These are phyloP conservation scores for Drosophila biarmipes DNA, from an alignment of 1,140 invertebrate species.

Conservation along the genomic window DNA sequence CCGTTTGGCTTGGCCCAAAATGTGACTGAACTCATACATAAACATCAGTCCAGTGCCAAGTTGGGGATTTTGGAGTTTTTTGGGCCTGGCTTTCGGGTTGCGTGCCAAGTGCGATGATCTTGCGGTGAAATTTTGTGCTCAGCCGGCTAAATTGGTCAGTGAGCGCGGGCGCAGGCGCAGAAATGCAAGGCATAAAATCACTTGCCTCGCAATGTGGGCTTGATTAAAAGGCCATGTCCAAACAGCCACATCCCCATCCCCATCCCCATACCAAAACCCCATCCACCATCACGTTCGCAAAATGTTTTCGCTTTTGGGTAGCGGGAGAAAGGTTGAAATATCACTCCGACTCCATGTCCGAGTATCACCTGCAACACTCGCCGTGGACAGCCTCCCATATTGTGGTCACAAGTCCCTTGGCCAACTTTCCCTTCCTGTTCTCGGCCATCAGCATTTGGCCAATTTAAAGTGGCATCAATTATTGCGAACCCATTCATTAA, in stretches of 20 bases:
- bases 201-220: conserved; percentile 76
- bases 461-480: conserved; percentile 80
- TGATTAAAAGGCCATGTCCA: conserved; percentile 75
- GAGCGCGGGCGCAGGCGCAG: conserved; percentile 54
- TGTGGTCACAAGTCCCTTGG: conserved; percentile 45
- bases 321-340: conserved; percentile 78
- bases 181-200: conserved; percentile 73
- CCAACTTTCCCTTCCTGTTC: conserved; percentile 60
- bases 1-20: conserved; percentile 67
- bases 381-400: conserved; percentile 6
- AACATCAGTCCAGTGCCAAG: conserved; percentile 61
- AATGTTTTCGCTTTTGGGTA: conserved; percentile 57
- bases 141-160: conserved; percentile 82
- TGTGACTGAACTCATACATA: conserved; percentile 75
- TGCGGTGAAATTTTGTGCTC: conserved; percentile 83
- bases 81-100: conserved; percentile 71
- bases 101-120: conserved; percentile 83
- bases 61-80: conserved; percentile 28
- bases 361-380: conserved; percentile 55
- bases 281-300: conserved; percentile 35
- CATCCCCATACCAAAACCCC: too few relatives aligned
- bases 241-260: conserved; percentile 32
- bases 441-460: conserved; percentile 53
- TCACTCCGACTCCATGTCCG: conserved; percentile 62
- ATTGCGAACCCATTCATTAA: conserved; percentile 79